Conservation (phyloP, 2,888 invertebrate genomes). For the Vesta saturnalis region DNA sequence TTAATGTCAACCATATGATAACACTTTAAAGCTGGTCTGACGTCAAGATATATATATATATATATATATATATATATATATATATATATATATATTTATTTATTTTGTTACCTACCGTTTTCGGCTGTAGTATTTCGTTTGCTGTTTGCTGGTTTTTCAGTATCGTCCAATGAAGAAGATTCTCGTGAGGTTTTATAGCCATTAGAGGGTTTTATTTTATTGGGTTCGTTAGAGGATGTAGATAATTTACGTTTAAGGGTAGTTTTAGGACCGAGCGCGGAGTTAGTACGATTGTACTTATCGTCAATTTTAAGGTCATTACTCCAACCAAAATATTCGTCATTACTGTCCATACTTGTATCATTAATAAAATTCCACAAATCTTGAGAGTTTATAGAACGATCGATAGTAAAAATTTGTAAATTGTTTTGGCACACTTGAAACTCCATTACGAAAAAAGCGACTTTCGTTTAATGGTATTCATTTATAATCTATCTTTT, state of each 20-base stretch:
- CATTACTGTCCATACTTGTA: slow-evolving; percentile 56
- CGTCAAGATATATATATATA: no score
- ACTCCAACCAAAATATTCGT: slow-evolving; percentile 60
- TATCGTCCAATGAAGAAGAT: slow-evolving; percentile 44
- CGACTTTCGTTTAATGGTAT: slow-evolving; percentile 14
- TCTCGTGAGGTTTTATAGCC: slow-evolving; percentile 43
- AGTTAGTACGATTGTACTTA: no score
- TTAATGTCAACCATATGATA: no score
- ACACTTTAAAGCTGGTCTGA: no score
- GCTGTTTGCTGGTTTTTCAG: slow-evolving; percentile 40
- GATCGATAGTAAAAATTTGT: slow-evolving; percentile 54
- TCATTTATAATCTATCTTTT: slow-evolving; percentile 22
- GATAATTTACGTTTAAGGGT: slow-evolving; percentile 48
- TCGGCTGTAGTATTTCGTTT: slow-evolving; percentile 42
- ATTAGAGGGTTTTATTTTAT: slow-evolving; percentile 42
- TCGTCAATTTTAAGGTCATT: slow-evolving; percentile 56
- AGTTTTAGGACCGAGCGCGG: slow-evolving; percentile 40
- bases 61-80: no score
- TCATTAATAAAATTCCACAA: slow-evolving; percentile 56
- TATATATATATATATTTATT: neutral
- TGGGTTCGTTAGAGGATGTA: slow-evolving; percentile 30
- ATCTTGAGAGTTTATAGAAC: slow-evolving; percentile 49
- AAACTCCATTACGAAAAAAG: slow-evolving; percentile 55
- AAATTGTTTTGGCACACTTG: slow-evolving; percentile 55
- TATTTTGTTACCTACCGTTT: slow-evolving; percentile 49